These are phyloP conservation scores for Passer montanus DNA, from an alignment of 2,113 vertebrate species.

Conservation along the genomic window DNA sequence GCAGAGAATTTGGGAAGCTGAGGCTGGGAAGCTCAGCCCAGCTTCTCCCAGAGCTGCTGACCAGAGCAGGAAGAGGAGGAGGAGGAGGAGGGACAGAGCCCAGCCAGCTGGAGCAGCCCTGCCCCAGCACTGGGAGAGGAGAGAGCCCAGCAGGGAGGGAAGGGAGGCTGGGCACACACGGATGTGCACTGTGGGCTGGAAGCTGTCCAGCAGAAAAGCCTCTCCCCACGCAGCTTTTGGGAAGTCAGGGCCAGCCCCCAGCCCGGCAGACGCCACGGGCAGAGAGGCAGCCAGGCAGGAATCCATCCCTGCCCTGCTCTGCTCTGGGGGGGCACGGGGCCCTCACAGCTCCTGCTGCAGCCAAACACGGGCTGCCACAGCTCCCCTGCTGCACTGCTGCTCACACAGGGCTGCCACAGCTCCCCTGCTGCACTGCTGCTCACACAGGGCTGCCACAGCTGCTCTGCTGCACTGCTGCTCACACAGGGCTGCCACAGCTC, in stretches of 20 bases:
- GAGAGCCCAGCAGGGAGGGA: background rate
- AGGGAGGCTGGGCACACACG: slow-evolving; percentile 5
- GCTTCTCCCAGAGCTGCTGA: background rate
- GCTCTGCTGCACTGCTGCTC: no score
- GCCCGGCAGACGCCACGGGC: slow-evolving; percentile 25
- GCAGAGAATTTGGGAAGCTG: background rate
- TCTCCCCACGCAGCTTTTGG: background rate
- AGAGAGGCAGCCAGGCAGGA: background rate
- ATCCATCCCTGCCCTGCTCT: background rate
- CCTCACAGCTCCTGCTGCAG: background rate
- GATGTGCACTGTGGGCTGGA: background rate
- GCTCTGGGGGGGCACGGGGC: background rate
- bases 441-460: no score
- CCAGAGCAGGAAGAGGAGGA: background rate
- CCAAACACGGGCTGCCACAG: background rate
- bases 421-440: no score
- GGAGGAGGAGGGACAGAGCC: background rate
- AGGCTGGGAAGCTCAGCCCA: background rate
- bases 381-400: no score
- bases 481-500: no score
- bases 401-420: no score
- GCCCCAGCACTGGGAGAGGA: background rate
- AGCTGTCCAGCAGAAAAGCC: background rate
- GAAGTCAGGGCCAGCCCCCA: slow-evolving; percentile 25
- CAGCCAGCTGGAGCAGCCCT: slow-evolving; percentile 23